phyloP scores from a whole-genome alignment of 2,797 vertebrate genomes.

The Sebastes glaucus region DNA sequence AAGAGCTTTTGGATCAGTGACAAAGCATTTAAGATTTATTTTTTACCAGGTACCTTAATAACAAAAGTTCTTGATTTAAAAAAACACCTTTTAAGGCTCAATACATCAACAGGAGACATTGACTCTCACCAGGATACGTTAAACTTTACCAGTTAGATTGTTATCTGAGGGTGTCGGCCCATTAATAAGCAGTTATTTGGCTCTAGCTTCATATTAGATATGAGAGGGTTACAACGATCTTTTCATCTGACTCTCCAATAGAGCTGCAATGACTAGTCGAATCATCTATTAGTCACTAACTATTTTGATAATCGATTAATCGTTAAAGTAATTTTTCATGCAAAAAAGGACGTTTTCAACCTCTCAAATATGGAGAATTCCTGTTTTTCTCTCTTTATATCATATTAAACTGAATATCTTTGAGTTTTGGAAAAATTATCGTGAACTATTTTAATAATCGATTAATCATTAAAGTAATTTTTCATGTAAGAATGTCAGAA shows the following conservation, averaged over 20 bases:
- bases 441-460: no score
- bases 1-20: slow-evolving; percentile 31
- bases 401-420: no score
- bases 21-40: not conserved
- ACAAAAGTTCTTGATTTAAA: not conserved
- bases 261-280: no score
- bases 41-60: not conserved
- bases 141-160: not conserved
- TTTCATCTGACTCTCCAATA: not conserved
- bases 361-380: no score
- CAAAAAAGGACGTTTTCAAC: no score
- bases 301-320: no score
- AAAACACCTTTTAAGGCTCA: not conserved
- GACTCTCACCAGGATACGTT: not conserved
- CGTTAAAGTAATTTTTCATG: no score
- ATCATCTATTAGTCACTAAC: no score
- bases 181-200: not conserved
- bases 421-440: no score
- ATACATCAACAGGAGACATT: not conserved
- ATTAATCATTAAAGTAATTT: no score
- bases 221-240: not conserved
- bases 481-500: no score
- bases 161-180: not conserved
- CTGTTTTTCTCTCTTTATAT: no score
- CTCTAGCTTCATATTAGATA: not conserved